Conservation (phyloP, 2,113 vertebrate species). For the Mohoua ochrocephala region DNA sequence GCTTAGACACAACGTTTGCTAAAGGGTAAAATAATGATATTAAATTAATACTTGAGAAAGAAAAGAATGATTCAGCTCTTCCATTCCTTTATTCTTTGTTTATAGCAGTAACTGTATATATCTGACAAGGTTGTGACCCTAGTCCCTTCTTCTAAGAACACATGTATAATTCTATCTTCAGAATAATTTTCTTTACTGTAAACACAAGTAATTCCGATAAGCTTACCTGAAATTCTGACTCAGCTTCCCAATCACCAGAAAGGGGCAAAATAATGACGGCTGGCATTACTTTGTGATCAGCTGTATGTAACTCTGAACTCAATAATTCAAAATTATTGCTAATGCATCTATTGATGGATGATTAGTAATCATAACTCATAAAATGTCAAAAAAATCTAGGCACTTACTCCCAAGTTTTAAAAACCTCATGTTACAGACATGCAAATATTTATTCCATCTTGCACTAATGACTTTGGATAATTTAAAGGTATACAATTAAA, state of each 20-base stretch:
- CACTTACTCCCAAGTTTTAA: not conserved
- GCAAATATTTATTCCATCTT: not conserved
- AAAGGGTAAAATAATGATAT: not conserved
- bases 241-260: not conserved
- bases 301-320: not conserved
- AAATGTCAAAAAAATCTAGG: not conserved
- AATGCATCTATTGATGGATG: not conserved
- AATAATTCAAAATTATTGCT: not conserved
- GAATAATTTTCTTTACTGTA: not conserved
- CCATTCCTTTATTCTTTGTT: not conserved
- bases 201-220: not conserved
- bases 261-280: not conserved
- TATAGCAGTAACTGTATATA: not conserved
- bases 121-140: not conserved
- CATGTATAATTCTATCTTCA: not conserved
- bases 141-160: not conserved
- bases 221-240: not conserved
- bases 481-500: not conserved
- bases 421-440: not conserved
- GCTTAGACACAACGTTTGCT: not conserved
- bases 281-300: not conserved
- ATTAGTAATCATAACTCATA: not conserved
- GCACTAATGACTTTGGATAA: not conserved
- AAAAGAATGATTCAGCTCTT: not conserved
- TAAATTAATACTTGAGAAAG: not conserved